Evolutionary conservation across 1,140 invertebrate species (phyloP).

Genomic region (Drosophila sulfurigaster): DNA sequence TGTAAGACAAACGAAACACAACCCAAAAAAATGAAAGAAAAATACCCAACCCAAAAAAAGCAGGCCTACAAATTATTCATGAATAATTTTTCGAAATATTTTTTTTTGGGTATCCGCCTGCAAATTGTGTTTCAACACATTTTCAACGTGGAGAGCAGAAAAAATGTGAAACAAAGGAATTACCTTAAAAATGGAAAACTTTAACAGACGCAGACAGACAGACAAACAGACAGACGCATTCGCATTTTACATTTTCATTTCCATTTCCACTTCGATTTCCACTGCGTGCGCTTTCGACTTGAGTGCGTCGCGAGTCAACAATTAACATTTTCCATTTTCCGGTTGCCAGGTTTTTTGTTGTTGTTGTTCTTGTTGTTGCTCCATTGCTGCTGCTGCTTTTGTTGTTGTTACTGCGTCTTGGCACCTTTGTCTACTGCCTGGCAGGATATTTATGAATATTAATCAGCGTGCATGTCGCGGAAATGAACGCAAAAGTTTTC

Average conservation of each 20-base stretch:
- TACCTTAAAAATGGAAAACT: constrained; percentile 31
- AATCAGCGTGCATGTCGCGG: constrained; percentile 60
- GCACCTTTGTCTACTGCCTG: constrained; percentile 46
- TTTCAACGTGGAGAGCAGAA: constrained; percentile 39
- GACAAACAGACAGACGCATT: constrained; percentile 40
- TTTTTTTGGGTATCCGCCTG: constrained; percentile 34
- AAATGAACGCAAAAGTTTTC: constrained; percentile 47
- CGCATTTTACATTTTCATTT: constrained; percentile 50
- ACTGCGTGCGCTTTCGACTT: constrained; percentile 68
- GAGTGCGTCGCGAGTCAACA: constrained; percentile 71
- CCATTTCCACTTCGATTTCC: constrained; percentile 58
- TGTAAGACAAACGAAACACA: constrained; percentile 22
- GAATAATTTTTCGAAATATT: constrained; percentile 62
- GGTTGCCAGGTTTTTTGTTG: constrained; percentile 56
- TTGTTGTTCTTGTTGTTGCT: constrained; percentile 26
- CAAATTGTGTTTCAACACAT: constrained; percentile 51
- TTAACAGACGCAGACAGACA: constrained; percentile 13
- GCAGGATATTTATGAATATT: constrained; percentile 79
- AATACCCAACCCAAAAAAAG: constrained; percentile 24
- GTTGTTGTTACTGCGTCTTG: background rate
- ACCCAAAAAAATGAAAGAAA: constrained; percentile 9
- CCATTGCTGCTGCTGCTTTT: constrained; percentile 27
- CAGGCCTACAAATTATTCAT: constrained; percentile 63
- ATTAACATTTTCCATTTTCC: constrained; percentile 81
- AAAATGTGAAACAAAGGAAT: constrained; percentile 24